Evolutionary conservation across 2,113 vertebrate species (phyloP), one percentile per base, ranked within the genome.

Genomic region (Dicrurus megarhynchus): DNA sequence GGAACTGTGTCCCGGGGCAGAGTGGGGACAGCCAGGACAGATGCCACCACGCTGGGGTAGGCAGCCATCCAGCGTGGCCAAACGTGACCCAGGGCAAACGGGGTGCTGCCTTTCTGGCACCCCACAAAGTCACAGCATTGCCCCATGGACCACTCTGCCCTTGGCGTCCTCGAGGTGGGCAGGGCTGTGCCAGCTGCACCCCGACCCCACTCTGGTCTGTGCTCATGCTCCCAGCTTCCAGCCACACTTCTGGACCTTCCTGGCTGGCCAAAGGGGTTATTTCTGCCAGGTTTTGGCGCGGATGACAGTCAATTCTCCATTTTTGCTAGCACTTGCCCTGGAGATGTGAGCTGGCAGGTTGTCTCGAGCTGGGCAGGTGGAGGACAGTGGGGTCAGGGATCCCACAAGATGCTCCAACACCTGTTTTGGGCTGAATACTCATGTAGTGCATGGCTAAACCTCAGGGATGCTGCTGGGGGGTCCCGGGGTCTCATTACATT

Each of bases 121-220:
- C 61, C 59, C 10, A 14, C 3, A 1, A 44, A 53, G 32, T 70
- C 90, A 74, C 90, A 55, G 33, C 65, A 23, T 63, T 7, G 11
- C 49, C 55, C 55, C 59, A 33, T 2, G 33, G 53, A 33, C 33
- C 22, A 5, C 57, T n/a, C 41, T 89, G 64, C n/a, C 46, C 37
- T 61, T 21, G 3, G 73, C 56, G 27, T 30, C 74, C 44, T 76
- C 0, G 1, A 60, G 23, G 26, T 3, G 11, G 47, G 35, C 42
- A 80, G 77, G 56, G 57, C 35, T 78, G 42, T 91, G n/a, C 42
- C 81, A 74, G 73, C 28, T 83, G 67, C 37, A 74, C 26, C 39
- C 47, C 0, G 0, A 10, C 24, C 35, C 32, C 8, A 0, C 13
- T 87, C 26, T 75, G 56, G 16, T 63, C 61, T 1, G 0, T 60